Evolutionary conservation across 2,888 invertebrate genomes (phyloP).

Genomic region (Tipula helvola): DNA sequence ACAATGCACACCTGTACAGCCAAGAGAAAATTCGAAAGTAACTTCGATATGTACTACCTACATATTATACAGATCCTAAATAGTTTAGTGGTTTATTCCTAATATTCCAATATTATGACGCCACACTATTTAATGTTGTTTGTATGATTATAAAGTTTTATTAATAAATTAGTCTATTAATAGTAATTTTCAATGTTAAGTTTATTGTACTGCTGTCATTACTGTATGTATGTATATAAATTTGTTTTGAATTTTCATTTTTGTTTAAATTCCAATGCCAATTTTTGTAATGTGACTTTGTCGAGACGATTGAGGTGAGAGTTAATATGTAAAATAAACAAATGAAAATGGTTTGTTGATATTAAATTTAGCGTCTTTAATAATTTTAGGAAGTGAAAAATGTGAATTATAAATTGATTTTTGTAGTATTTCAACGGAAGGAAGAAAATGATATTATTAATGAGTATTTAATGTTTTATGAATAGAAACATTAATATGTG

Average conservation of each 20-base stretch:
- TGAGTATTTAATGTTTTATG: not conserved
- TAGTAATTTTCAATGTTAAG: not conserved
- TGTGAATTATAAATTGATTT: too few relatives aligned
- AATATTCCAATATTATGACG: not conserved
- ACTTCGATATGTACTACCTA: too few relatives aligned
- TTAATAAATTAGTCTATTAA: not conserved
- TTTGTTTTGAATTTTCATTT: not conserved
- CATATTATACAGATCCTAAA: not conserved
- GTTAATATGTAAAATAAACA: not conserved
- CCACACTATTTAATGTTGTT: not conserved
- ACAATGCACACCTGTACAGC: not conserved
- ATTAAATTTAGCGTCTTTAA: not conserved
- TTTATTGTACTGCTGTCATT: not conserved
- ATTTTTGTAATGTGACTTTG: not conserved
- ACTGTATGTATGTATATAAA: not conserved
- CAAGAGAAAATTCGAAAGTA: not conserved
- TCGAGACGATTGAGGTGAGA: not conserved
- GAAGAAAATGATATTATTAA: too few relatives aligned
- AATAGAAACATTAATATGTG: too few relatives aligned
- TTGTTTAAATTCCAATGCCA: not conserved
- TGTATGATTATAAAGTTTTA: not conserved
- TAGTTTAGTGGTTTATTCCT: not conserved
- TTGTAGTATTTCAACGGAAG: too few relatives aligned
- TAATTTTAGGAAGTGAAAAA: not conserved
- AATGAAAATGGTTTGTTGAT: not conserved